A percentile compares a stretch with the other conserved stretches of the same genome.
Conservation (phyloP, 2,888 invertebrate species). For the Cordylochernes scorpioides region DNA sequence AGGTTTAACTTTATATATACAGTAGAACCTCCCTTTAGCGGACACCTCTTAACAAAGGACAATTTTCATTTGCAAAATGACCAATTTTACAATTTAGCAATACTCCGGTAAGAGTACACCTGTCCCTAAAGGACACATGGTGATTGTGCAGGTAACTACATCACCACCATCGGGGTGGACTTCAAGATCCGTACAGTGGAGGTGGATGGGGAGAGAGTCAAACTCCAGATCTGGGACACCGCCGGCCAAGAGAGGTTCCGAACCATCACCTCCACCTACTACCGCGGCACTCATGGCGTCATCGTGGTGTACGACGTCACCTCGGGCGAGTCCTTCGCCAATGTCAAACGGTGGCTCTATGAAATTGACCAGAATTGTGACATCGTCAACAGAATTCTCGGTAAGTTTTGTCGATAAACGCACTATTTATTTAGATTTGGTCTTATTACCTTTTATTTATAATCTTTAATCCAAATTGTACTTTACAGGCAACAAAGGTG, state of each 20-base stretch:
- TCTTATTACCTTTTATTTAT: background rate
- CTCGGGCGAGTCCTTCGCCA: conserved; percentile 93
- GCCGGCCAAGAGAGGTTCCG: conserved; percentile 89
- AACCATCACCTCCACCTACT: conserved; percentile 97
- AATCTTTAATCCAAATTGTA: too few relatives aligned
- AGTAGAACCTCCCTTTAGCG: too few relatives aligned
- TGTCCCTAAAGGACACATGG: too few relatives aligned
- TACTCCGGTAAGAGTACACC: too few relatives aligned
- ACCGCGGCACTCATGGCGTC: conserved; percentile 95
- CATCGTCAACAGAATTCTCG: conserved; percentile 87
- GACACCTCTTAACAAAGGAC: too few relatives aligned
- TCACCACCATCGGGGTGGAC: conserved; percentile 98
- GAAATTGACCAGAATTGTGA: conserved; percentile 99
- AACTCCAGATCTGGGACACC: conserved; percentile 93
- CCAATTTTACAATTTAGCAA: too few relatives aligned
- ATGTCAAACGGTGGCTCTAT: conserved; percentile 93
- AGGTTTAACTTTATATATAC: too few relatives aligned
- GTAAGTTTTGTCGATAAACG: conserved; percentile 26
- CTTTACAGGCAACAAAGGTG: too few relatives aligned
- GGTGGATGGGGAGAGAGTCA: conserved; percentile 64
- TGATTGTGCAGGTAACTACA: conserved; percentile 34
- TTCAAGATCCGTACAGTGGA: conserved; percentile 94
- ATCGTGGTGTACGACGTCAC: conserved; percentile 98
- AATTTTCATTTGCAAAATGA: too few relatives aligned
- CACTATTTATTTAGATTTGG: background rate